Evolutionary conservation across 1,140 invertebrate species (phyloP).

Genomic region (Calephelis virginiensis): DNA sequence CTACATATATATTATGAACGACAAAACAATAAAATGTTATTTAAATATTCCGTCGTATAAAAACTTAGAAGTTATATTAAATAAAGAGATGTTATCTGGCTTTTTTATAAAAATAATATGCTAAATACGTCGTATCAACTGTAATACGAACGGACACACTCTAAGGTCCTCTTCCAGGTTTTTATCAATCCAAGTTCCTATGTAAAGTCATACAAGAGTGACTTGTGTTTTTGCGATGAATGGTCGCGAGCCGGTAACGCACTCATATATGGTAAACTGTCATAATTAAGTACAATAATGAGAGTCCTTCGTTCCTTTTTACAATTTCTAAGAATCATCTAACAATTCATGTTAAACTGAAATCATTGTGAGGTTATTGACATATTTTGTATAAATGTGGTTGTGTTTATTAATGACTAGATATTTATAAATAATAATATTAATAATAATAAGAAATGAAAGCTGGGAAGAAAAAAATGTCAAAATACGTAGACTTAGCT

Average conservation of each 20-base stretch:
- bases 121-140: slow-evolving; percentile 8
- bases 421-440: too few relatives aligned
- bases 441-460: too few relatives aligned
- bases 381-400: too few relatives aligned
- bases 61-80: background rate
- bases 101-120: slow-evolving; percentile 2
- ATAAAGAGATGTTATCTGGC: background rate
- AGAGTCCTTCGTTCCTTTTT: slow-evolving; percentile 59
- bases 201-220: slow-evolving; percentile 54
- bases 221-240: slow-evolving; percentile 51
- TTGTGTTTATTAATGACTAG: too few relatives aligned
- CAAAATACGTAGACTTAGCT: too few relatives aligned
- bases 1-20: too few relatives aligned
- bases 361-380: slow-evolving; percentile 2
- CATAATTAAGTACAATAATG: slow-evolving; percentile 77
- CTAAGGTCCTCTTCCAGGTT: slow-evolving; percentile 51
- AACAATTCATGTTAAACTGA: slow-evolving; percentile 63
- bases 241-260: slow-evolving; percentile 54
- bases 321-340: slow-evolving; percentile 58
- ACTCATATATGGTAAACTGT: slow-evolving; percentile 73
- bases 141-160: slow-evolving; percentile 19
- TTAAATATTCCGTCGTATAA: background rate
- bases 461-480: too few relatives aligned
- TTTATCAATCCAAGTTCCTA: slow-evolving; percentile 58
- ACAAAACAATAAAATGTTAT: background rate